Conservation (phyloP, 1,140 invertebrate species). For the Notospermus geniculatus region DNA sequence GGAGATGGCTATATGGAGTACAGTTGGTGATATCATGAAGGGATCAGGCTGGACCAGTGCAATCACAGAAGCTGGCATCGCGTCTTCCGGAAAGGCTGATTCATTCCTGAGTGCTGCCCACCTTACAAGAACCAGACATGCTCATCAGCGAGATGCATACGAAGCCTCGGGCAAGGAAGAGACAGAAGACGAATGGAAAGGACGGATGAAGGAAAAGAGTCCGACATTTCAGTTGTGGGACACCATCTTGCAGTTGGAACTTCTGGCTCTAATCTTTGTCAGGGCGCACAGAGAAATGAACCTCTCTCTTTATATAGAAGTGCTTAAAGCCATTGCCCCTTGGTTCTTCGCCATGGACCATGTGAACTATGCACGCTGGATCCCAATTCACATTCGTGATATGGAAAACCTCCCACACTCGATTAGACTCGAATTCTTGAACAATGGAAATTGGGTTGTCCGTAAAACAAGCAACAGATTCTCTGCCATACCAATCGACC, state of each 20-base stretch:
- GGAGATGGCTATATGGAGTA: constrained; percentile 21
- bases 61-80: constrained; percentile 3
- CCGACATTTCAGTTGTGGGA: constrained; percentile 24
- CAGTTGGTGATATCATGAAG: constrained; percentile 30
- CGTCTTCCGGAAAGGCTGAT: constrained; percentile 20
- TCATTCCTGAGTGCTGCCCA: constrained; percentile 22
- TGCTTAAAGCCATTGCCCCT: constrained; percentile 15
- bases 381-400: constrained; percentile 19
- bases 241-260: constrained; percentile 17
- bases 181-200: constrained; percentile 19
- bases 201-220: constrained; percentile 1
- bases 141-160: background rate
- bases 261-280: constrained; percentile 17
- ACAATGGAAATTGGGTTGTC: constrained; percentile 15
- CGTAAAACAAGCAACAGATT: constrained; percentile 26
- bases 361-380: constrained; percentile 25
- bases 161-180: background rate
- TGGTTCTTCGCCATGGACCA: constrained; percentile 26
- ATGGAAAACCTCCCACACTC: constrained; percentile 20
- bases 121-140: constrained; percentile 9
- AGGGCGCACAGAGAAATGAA: constrained; percentile 19
- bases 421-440: constrained; percentile 8
- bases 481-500: constrained; percentile 31
- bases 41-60: constrained; percentile 28
- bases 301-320: constrained; percentile 21